Evolutionary conservation across 2,113 vertebrate species (phyloP).

Genomic region (Thermophis baileyi): DNA sequence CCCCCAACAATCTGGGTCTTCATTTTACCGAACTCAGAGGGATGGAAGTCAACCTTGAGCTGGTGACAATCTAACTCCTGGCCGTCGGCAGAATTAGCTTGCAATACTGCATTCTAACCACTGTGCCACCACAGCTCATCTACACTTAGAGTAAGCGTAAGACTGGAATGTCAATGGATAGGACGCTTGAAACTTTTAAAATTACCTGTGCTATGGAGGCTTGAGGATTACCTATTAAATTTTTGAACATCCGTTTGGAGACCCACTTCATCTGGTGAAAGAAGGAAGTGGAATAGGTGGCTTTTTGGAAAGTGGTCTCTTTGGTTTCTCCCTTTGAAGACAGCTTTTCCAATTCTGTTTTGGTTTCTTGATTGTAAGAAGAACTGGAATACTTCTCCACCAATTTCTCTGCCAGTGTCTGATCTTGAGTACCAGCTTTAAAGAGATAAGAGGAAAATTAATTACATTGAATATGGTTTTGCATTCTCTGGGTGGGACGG

Average conservation of each 20-base stretch:
- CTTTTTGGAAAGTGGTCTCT: slow-evolving; percentile 60
- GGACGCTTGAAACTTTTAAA: not conserved
- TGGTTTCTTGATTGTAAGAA: slow-evolving; percentile 66
- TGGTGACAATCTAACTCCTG: no score
- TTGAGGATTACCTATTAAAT: slow-evolving; percentile 86
- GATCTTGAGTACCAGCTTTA: slow-evolving; percentile 40
- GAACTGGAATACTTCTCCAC: slow-evolving; percentile 75
- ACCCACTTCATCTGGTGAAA: slow-evolving; percentile 88
- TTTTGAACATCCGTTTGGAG: slow-evolving; percentile 82
- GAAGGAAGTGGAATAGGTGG: slow-evolving; percentile 83
- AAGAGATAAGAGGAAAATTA: slow-evolving; percentile 6
- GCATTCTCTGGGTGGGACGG: not conserved
- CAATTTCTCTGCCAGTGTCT: slow-evolving; percentile 74
- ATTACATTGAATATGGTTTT: not conserved
- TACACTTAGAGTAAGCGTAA: not conserved
- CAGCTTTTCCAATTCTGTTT: slow-evolving; percentile 71
- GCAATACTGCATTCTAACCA: no score
- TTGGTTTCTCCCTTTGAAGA: slow-evolving; percentile 49
- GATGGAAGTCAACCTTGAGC: no score
- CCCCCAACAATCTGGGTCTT: no score
- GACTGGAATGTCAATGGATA: no score
- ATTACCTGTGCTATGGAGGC: slow-evolving; percentile 90
- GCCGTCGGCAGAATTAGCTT: no score
- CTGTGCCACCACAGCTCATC: no score
- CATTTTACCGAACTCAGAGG: no score